phyloP scores from a whole-genome alignment of 2,888 invertebrate species.

The Leptopilina syphax region DNA sequence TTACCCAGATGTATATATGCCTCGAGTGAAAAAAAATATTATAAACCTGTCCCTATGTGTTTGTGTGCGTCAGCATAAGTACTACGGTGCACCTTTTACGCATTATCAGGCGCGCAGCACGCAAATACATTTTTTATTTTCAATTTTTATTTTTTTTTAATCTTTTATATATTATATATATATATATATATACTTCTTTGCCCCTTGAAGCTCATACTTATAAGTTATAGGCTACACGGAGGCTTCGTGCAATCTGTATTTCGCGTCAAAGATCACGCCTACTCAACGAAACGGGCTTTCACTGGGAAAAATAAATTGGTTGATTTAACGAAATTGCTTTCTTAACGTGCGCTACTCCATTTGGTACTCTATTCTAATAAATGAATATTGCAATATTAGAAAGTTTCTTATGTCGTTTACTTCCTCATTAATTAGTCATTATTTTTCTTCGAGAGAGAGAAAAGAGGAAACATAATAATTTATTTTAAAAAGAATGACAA shows the following conservation, averaged over 20 bases:
- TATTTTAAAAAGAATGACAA: too few species aligned
- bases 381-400: too few species aligned
- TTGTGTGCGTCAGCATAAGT: constrained; percentile 34
- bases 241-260: constrained; percentile 14
- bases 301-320: too few species aligned
- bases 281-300: constrained; percentile 16
- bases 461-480: too few species aligned
- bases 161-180: too few species aligned
- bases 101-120: constrained; percentile 34
- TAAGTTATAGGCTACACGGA: not conserved
- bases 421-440: too few species aligned
- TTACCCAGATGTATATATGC: constrained; percentile 35
- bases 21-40: constrained; percentile 36
- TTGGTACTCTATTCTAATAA: too few species aligned
- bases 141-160: constrained; percentile 7
- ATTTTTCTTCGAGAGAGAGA: too few species aligned
- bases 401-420: too few species aligned
- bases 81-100: constrained; percentile 14
- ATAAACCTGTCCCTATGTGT: constrained; percentile 40
- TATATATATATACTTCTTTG: not conserved
- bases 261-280: constrained; percentile 32
- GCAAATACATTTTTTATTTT: constrained; percentile 7
- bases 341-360: too few species aligned
- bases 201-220: constrained; percentile 6
- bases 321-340: not conserved